Evolutionary conservation across 2,113 vertebrate genomes (phyloP).

Genomic region (Lepisosteus osseus): DNA sequence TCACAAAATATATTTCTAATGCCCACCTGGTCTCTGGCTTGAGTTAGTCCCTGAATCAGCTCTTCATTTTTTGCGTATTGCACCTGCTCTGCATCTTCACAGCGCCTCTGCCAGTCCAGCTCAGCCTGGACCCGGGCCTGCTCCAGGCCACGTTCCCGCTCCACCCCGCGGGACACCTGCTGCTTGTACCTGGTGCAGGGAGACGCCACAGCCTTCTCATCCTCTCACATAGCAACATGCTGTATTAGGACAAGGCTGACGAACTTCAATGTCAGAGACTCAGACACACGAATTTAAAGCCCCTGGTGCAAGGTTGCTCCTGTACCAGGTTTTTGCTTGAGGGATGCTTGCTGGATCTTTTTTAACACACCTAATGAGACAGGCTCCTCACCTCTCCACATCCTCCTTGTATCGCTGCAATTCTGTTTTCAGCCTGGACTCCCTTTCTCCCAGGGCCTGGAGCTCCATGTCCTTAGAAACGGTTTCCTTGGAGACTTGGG

Average conservation of each 20-base stretch:
- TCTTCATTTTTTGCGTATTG: constrained; percentile 65
- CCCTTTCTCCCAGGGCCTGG: constrained; percentile 50
- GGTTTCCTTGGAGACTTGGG: constrained; percentile 59
- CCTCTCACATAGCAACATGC: neutral
- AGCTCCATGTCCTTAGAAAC: constrained; percentile 65
- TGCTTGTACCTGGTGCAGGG: constrained; percentile 68
- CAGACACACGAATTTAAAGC: neutral
- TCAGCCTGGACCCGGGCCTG: constrained; percentile 63
- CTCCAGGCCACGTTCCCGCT: constrained; percentile 62
- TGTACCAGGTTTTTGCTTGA: neutral
- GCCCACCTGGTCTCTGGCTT: constrained; percentile 70
- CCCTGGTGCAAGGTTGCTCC: neutral
- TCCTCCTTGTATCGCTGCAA: constrained; percentile 60
- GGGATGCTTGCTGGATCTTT: neutral
- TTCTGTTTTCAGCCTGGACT: constrained; percentile 53
- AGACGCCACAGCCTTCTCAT: neutral
- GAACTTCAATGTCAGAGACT: neutral
- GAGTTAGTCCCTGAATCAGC: constrained; percentile 59
- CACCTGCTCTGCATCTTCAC: constrained; percentile 56
- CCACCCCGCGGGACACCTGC: constrained; percentile 56
- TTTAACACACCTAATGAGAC: neutral
- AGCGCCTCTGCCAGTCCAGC: constrained; percentile 72
- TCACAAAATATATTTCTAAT: neutral
- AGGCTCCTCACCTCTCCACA: constrained; percentile 52
- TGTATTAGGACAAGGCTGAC: neutral